Base-by-base conservation (phyloP, 2,888 invertebrate genomes). In the Parnassius smintheus region DNA sequence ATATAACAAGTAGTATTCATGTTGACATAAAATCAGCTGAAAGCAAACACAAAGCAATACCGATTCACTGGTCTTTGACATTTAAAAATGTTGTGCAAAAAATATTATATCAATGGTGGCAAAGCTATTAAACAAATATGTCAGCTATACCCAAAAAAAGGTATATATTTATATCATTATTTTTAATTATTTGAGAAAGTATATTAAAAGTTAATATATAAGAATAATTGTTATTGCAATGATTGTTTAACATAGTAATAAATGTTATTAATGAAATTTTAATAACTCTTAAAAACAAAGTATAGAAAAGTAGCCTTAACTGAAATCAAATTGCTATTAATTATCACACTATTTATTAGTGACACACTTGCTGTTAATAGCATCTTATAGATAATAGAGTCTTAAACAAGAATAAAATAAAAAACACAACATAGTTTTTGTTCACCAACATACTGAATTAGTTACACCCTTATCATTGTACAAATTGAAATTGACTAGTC, bases 61-160 rank as follows among this genome's bases (percentile, higher is more conserved):
- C 41, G 22, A 35, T 65, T 58, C 50, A 54, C 57, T 65, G 61
- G 57, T 58, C 53, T 57, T 56, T 52, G 52, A 54, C 8, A 22
- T n/a, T 25, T 22, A 13, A 44, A 61, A 52, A 61, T 56, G 61
- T 48, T 56, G 46, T 48, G 35, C 35, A 35, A 35, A 35, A 35
- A 7, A 35, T 35, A 35, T 35, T 35, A 35, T 7, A 7, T 7
- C 35, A 35, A 35, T 7, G 35, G 35, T 35, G 35, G 7, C 35
- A 35, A 7, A 35, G 35, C 35, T 35, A 35, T 35, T 7, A 35
- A 35, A 35, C 7, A 35, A 35, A 7, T 35, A 35, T 35, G 35
- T 35, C 35, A 35, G 7, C 35, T 35, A 35, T 35, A 35, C 35
- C 35, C 7, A 35, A 35, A 35, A 25, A 35, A 35, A 7, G 35